phyloP scores from a whole-genome alignment of 2,888 invertebrate species.

The Aromia moschata region DNA sequence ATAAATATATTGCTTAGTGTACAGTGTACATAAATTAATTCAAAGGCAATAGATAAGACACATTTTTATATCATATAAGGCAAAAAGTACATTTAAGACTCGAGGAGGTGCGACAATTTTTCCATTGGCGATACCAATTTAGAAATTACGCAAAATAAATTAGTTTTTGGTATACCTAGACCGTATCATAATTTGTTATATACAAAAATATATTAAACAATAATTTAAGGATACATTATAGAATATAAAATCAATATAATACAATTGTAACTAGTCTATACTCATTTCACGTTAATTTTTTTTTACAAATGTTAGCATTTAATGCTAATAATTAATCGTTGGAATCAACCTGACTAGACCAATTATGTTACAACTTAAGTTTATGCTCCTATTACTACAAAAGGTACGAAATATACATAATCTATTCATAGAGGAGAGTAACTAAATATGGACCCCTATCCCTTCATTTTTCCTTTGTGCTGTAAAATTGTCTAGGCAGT shows the following conservation, averaged over 20 bases:
- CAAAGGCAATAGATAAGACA: conserved; percentile 50
- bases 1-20: conserved; percentile 53
- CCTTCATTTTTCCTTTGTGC: no score
- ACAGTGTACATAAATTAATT: conserved; percentile 46
- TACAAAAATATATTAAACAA: conserved; percentile 56
- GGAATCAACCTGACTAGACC: conserved; percentile 60
- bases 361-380: conserved; percentile 32
- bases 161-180: conserved; percentile 64
- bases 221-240: conserved; percentile 33
- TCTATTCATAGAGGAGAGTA: conserved; percentile 18
- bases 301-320: conserved; percentile 38
- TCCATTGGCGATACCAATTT: conserved; percentile 27
- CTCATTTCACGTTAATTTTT: conserved; percentile 44
- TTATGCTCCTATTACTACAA: conserved; percentile 7
- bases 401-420: conserved; percentile 25
- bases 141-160: conserved; percentile 42
- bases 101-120: conserved; percentile 27
- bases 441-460: no score
- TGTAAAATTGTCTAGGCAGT: no score
- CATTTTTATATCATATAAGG: conserved; percentile 37
- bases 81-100: conserved; percentile 41
- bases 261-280: conserved; percentile 52
- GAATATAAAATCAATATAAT: conserved; percentile 41
- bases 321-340: conserved; percentile 50
- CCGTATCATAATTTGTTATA: conserved; percentile 59